Evolutionary conservation across 2,888 invertebrate species (phyloP).

Genomic region (Tineola bisselliella): DNA sequence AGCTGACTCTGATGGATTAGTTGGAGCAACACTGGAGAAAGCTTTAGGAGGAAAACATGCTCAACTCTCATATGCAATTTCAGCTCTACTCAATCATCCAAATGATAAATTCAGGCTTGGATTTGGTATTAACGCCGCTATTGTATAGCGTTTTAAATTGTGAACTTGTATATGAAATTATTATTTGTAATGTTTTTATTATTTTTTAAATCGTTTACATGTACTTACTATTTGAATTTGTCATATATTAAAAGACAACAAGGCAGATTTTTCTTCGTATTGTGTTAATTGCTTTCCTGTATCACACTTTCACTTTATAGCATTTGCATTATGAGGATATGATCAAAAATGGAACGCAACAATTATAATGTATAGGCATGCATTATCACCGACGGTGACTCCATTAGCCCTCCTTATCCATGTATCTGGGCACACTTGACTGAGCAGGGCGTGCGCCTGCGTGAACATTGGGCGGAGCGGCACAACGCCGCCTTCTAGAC

Average conservation of each 20-base stretch:
- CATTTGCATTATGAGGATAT: too few species aligned
- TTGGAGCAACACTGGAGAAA: conserved; percentile 51
- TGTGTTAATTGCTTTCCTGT: too few species aligned
- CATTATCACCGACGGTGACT: conserved; percentile 36
- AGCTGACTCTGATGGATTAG: conserved; percentile 53
- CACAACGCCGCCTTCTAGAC: conserved; percentile 33
- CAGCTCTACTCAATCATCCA: conserved; percentile 58
- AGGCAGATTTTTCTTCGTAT: too few species aligned
- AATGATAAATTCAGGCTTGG: conserved; percentile 59
- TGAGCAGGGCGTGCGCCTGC: conserved; percentile 46
- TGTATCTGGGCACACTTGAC: conserved; percentile 21
- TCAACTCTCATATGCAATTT: conserved; percentile 46
- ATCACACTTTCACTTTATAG: too few species aligned
- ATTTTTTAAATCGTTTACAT: neutral
- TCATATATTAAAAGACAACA: too few species aligned
- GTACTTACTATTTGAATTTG: neutral
- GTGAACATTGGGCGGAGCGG: conserved; percentile 47
- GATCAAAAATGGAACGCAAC: conserved; percentile 51
- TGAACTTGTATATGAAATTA: neutral
- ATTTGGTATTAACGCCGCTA: conserved; percentile 49
- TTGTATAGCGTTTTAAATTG: conserved; percentile 24
- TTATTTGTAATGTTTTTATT: neutral
- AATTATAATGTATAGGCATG: conserved; percentile 64
- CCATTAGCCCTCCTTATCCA: conserved; percentile 16
- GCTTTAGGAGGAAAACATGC: conserved; percentile 45